Base-by-base conservation (phyloP, 2,888 invertebrate genomes). In the Baccha elongata region DNA sequence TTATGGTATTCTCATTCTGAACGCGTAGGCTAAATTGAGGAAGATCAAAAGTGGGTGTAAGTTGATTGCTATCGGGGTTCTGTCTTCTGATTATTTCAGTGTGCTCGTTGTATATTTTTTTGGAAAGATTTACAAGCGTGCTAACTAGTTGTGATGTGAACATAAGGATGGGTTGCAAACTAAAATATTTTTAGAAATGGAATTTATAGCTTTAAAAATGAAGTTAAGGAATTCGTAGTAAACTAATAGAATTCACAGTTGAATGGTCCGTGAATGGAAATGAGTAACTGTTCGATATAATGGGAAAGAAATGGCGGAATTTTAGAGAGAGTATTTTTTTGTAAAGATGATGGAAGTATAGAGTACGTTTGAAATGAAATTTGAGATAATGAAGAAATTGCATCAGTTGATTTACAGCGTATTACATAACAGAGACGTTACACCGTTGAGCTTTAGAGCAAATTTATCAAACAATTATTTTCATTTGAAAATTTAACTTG, bases 231-330 rank as follows among this genome's bases (percentile, higher is more conserved):
- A 40, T 69, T 55, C 48, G 55, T 29, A 40, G 37, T 42, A 29
- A 60, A 62, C 69, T 74, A 74, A 65, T 29, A 64, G 29, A 74
- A 64, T 58, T 32, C 69, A 29, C 50, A 64, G 58, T 19, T 80
- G 32, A 58, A 74, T 74, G 73, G 60, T 68, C 53, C 42, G 55
- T 62, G 29, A 73, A 32, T 10, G 67, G 67, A 55, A 32, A 5
- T 15, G 44, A 44, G 21, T 62, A 15, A 19, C 62, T 62, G 35
- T 40, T 52, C 29, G 52, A 52, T 52, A 4, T 29, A 35, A 29
- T 11, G 32, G 26, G 17, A 17, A 17, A 32, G 5, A 52, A 29
- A 29, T 52, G 17, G 1, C 29, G 29, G 17, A 11, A 17, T 52
- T 17, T 2, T 15, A 26, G 5, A 29, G 5, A 7, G 5, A 29